Conservation (phyloP, 2,888 invertebrate genomes). For the Aspidiotus destructor region DNA sequence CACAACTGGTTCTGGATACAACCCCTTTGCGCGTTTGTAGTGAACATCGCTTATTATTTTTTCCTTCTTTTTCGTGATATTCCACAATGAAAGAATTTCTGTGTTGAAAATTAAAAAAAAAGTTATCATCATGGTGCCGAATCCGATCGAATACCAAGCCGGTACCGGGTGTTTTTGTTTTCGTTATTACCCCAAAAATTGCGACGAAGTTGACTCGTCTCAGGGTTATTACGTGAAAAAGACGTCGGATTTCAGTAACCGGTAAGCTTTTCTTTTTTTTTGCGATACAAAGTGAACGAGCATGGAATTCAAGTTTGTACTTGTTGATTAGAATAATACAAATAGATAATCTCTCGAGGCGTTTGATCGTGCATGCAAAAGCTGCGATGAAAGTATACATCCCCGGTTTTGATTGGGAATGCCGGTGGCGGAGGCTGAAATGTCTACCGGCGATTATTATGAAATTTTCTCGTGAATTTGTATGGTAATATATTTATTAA, state of each 20-base stretch:
- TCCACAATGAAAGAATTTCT: not conserved
- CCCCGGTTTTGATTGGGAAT: too few species aligned
- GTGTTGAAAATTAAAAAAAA: not conserved
- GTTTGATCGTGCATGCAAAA: too few species aligned
- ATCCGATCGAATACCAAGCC: constrained; percentile 7
- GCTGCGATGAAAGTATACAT: too few species aligned
- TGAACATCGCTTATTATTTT: not conserved
- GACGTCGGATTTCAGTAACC: not conserved
- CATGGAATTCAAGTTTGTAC: too few species aligned
- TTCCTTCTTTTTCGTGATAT: not conserved
- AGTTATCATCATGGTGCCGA: constrained; percentile 12
- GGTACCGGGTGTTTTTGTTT: constrained; percentile 28
- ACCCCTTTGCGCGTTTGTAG: not conserved
- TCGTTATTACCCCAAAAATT: constrained; percentile 5
- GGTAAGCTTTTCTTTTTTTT: not conserved
- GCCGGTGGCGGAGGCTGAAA: too few species aligned
- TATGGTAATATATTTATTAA: too few species aligned
- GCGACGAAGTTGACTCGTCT: constrained; percentile 18
- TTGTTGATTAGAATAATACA: too few species aligned
- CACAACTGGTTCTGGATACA: not conserved
- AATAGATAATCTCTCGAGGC: not conserved
- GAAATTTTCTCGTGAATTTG: too few species aligned
- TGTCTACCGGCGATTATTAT: too few species aligned
- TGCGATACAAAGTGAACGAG: not conserved
- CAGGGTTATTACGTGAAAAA: constrained; percentile 19